Evolutionary conservation across 2,888 invertebrate species (phyloP).

Genomic region (Cabera pusaria): DNA sequence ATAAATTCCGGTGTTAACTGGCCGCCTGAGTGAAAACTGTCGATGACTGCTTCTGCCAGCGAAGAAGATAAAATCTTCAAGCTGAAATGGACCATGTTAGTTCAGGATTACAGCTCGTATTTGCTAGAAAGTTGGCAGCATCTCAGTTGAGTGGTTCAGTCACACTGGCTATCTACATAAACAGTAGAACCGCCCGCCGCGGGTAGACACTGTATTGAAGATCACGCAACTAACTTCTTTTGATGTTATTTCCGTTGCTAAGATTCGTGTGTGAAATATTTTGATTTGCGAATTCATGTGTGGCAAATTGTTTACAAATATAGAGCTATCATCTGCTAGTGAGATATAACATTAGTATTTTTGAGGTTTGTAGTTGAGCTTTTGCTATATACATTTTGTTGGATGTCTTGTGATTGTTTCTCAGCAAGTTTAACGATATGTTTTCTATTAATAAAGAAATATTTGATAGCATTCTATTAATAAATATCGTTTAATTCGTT

Average conservation of each 20-base stretch:
- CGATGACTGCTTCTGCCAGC: constrained; percentile 26
- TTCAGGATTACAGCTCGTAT: constrained; percentile 18
- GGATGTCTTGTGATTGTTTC: no score
- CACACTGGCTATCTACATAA: constrained; percentile 14
- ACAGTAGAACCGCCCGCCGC: constrained; percentile 13
- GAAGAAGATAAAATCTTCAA: constrained; percentile 11
- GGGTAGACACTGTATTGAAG: constrained; percentile 21
- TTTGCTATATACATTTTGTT: no score
- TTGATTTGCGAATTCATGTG: constrained; percentile 18
- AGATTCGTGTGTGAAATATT: constrained; percentile 16
- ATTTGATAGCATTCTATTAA: no score
- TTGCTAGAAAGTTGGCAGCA: constrained; percentile 6
- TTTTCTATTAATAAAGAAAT: no score
- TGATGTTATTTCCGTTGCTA: constrained; percentile 21
- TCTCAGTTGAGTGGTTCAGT: constrained; percentile 15
- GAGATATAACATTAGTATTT: constrained; percentile 12
- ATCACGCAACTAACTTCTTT: constrained; percentile 15
- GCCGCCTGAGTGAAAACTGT: constrained; percentile 32
- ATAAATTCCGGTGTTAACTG: constrained; percentile 35
- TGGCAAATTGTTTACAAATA: constrained; percentile 22
- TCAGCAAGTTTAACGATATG: no score
- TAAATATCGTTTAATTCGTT: no score
- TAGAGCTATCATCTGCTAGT: constrained; percentile 13
- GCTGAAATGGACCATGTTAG: constrained; percentile 17
- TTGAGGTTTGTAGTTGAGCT: no score